Conservation (phyloP, 2,888 invertebrate species). For the Cryptosula pallasiana region DNA sequence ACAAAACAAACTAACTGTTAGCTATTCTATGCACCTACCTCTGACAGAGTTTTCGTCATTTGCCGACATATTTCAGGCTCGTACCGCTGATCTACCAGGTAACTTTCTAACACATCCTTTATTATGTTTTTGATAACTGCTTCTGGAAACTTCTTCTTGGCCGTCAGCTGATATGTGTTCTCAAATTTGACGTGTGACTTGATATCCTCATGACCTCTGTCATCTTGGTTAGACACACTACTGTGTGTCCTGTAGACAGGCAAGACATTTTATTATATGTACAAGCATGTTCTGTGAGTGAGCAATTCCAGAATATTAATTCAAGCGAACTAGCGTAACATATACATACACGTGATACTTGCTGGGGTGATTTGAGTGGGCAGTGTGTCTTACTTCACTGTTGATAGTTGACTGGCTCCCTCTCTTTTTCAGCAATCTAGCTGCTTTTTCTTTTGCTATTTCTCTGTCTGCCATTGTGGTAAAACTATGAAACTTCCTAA, state of each 20-base stretch:
- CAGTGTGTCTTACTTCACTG: slow-evolving; percentile 34
- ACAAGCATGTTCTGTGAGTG: too few relatives aligned
- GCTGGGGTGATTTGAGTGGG: slow-evolving; percentile 9
- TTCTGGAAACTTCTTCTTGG: slow-evolving; percentile 41
- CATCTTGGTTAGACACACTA: slow-evolving; percentile 11
- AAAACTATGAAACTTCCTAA: too few relatives aligned
- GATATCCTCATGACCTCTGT: neutral
- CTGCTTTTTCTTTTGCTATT: slow-evolving; percentile 45
- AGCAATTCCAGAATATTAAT: too few relatives aligned
- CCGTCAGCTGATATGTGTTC: slow-evolving; percentile 48
- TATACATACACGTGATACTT: slow-evolving; percentile 19
- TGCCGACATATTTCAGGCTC: slow-evolving; percentile 49
- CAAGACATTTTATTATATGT: neutral
- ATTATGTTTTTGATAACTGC: slow-evolving; percentile 41
- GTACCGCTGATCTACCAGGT: slow-evolving; percentile 47
- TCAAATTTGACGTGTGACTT: slow-evolving; percentile 36
- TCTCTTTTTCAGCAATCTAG: slow-evolving; percentile 45
- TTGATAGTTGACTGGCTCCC: slow-evolving; percentile 45
- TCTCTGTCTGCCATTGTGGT: slow-evolving; percentile 18
- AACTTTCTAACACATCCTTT: slow-evolving; percentile 46
- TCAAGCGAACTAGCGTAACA: too few relatives aligned
- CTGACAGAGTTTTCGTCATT: slow-evolving; percentile 52
- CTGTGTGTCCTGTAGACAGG: neutral
- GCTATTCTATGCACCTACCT: too few relatives aligned
- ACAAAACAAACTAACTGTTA: too few relatives aligned